A percentile compares a stretch with the other conserved stretches of the same genome.
Conservation (phyloP, 2,888 invertebrate genomes). For the Leucoptera coffeella region DNA sequence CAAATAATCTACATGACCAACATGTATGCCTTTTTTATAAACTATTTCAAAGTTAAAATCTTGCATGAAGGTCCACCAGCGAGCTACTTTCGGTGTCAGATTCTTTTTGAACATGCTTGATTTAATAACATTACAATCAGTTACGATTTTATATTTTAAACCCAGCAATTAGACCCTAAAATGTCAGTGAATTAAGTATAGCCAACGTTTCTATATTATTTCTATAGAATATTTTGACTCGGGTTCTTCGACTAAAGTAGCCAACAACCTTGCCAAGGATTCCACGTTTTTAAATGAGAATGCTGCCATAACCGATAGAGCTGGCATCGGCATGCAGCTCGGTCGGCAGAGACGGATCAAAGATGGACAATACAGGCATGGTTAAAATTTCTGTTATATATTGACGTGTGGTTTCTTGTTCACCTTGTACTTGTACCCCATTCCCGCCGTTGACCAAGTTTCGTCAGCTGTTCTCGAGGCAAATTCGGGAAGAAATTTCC, state of each 20-base stretch:
- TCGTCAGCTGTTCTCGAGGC: not conserved
- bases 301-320: not conserved
- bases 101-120: slow-evolving; percentile 7
- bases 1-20: slow-evolving; percentile 3
- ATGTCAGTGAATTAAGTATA: slow-evolving; percentile 1
- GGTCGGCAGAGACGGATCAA: too few relatives aligned
- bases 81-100: slow-evolving; percentile 7
- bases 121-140: slow-evolving; percentile 6
- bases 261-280: too few relatives aligned
- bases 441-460: not conserved
- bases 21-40: slow-evolving; percentile 2
- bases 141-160: not conserved
- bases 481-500: slow-evolving; percentile 1
- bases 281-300: too few relatives aligned
- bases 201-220: slow-evolving; percentile 2
- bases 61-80: slow-evolving; percentile 8
- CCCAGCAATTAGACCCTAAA: slow-evolving; percentile 2
- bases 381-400: not conserved
- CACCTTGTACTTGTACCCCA: slow-evolving; percentile 1
- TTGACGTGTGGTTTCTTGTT: not conserved
- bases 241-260: too few relatives aligned
- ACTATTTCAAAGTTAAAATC: too few relatives aligned
- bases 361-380: too few relatives aligned
- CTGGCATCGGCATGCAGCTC: too few relatives aligned
- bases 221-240: too few relatives aligned